These are phyloP conservation scores for Campoletis raptor DNA, from an alignment of 2,888 invertebrate species.

Conservation along the genomic window DNA sequence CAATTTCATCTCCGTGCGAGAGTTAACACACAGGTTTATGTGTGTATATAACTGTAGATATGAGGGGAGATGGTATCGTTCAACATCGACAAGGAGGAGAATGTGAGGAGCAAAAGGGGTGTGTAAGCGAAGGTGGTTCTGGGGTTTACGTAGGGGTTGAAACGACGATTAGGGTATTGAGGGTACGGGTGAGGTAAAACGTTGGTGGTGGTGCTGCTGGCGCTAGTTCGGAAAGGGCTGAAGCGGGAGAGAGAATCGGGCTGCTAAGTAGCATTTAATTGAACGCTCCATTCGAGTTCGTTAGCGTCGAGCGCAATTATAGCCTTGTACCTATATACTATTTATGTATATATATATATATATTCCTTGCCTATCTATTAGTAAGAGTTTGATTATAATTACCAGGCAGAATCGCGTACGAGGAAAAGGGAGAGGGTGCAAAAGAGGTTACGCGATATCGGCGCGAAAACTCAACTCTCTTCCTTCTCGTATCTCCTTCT, in stretches of 20 bases:
- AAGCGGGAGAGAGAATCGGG: constrained; percentile 64
- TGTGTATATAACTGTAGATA: not conserved
- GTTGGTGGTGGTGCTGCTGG: constrained; percentile 44
- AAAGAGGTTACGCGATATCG: constrained; percentile 71
- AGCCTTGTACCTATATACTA: constrained; percentile 69
- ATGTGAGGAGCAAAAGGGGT: constrained; percentile 41
- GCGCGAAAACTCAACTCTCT: constrained; percentile 50
- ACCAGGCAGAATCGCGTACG: constrained; percentile 65
- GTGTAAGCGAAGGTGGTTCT: constrained; percentile 43
- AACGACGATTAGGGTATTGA: constrained; percentile 76
- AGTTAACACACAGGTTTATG: constrained; percentile 51
- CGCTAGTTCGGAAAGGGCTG: constrained; percentile 45
- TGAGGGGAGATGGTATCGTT: constrained; percentile 30
- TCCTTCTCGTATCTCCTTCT: not conserved
- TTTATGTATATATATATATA: constrained; percentile 27
- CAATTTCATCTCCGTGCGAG: constrained; percentile 74
- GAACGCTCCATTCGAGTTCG: constrained; percentile 81
- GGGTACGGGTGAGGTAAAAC: constrained; percentile 52
- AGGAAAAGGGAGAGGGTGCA: constrained; percentile 18
- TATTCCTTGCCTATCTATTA: constrained; percentile 75
- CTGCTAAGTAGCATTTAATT: constrained; percentile 82
- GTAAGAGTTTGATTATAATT: constrained; percentile 80
- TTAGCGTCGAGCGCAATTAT: constrained; percentile 78
- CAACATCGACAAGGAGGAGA: constrained; percentile 61
- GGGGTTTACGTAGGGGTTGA: constrained; percentile 46